Evolutionary conservation across 2,797 vertebrate genomes (phyloP), one percentile per base, ranked within the genome.

Genomic region (Danio tinwini): DNA sequence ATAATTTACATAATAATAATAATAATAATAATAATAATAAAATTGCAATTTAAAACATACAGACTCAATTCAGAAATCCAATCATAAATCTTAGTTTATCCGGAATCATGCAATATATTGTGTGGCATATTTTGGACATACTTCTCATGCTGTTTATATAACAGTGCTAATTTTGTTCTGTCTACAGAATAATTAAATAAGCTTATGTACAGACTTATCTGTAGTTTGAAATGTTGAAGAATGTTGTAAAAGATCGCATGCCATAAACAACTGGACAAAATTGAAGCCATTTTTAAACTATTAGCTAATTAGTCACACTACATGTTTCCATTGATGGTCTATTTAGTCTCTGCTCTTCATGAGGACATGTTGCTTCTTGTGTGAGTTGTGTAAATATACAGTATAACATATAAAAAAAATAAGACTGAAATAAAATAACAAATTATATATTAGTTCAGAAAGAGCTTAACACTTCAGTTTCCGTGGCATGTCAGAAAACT

Each of bases 251-350:
- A 40, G n/a, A 37, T 21, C 68, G 49, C 55, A 29, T 61, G 39
- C 78, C 52, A 55, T 63, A 50, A 63, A 68, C 44, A 64, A 73
- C 81, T 56, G 6, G 5, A 40, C 68, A 40, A 56, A 67, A 45
- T 83, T 76, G 56, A 45, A 64, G 50, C 12, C 12, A 53, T 10
- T 53, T 53, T 14, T n/a, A 45, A 58, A 64, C 70, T 75, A 61
- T 65, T 64, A 81, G 63, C 8, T 5, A 52, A 11, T 58, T 52
- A 39, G 37, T 67, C 29, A 68, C 76, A 21, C 8, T 78, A 16
- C 56, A 75, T 11, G 59, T 72, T 79, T 81, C 44, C 44, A 76
- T 59, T 69, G 62, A 16, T 12, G 53, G 78, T 64, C 42, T 67
- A 13, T 44, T 39, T 69, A 9, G 39, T 63, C 29, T 69, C 64